A percentile compares a stretch with the other conserved stretches of the same genome.
Evolutionary conservation across 1,140 invertebrate genomes (phyloP).

Genomic region (Diorhabda carinulata): DNA sequence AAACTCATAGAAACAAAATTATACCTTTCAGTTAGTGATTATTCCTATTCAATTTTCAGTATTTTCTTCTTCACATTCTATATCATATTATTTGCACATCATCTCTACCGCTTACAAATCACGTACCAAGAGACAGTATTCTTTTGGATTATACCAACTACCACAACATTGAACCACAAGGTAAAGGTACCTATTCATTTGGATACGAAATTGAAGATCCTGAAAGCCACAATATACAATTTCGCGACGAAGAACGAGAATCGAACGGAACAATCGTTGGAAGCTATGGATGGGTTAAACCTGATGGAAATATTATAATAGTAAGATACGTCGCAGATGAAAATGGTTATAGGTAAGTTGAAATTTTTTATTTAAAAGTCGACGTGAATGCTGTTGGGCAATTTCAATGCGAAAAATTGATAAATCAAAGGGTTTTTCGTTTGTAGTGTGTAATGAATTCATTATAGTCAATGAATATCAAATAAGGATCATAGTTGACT

Average conservation of each 20-base stretch:
- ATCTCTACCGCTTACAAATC: background rate
- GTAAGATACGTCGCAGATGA: conserved; percentile 60
- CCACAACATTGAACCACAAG: conserved; percentile 47
- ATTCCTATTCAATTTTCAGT: background rate
- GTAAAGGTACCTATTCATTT: conserved; percentile 62
- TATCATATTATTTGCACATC: background rate
- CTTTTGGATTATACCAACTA: conserved; percentile 24
- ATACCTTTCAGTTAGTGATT: background rate
- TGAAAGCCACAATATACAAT: conserved; percentile 60
- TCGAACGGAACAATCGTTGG: conserved; percentile 64
- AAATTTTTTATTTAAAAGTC: background rate
- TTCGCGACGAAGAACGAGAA: conserved; percentile 59
- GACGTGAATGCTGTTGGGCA: background rate
- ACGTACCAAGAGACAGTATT: background rate
- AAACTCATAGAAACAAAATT: background rate
- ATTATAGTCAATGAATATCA: background rate
- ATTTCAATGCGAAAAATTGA: background rate
- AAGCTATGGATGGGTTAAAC: conserved; percentile 63
- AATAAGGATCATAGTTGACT: background rate
- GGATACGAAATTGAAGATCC: conserved; percentile 65
- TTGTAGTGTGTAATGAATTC: background rate
- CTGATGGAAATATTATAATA: conserved; percentile 56
- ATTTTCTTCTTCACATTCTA: background rate
- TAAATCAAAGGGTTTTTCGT: background rate
- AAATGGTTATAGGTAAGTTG: conserved; percentile 59